A percentile compares a stretch with the other conserved stretches of the same genome.
These are phyloP conservation scores for Chaetura pelagica DNA, from an alignment of 2,113 vertebrate genomes.

Conservation along the genomic window DNA sequence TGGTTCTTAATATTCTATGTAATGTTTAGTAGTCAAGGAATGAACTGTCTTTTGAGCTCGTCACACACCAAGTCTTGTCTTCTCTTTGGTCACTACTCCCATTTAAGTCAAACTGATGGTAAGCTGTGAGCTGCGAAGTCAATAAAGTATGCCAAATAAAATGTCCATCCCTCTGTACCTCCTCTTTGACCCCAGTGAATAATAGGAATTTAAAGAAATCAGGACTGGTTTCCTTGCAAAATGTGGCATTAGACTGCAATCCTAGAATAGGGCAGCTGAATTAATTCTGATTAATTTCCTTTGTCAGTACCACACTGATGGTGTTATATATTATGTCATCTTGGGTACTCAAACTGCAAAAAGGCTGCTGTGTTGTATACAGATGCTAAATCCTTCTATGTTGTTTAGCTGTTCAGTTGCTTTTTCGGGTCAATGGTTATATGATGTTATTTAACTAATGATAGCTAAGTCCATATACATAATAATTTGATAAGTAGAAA, in stretches of 20 bases:
- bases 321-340: background rate
- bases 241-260: background rate
- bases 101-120: background rate
- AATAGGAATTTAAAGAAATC: background rate
- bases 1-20: background rate
- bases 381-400: background rate
- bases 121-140: background rate
- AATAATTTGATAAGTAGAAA: background rate
- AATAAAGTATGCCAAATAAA: background rate
- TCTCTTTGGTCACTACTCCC: background rate
- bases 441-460: background rate
- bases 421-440: background rate
- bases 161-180: background rate
- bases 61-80: background rate
- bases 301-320: background rate
- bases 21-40: background rate
- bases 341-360: background rate
- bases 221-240: background rate
- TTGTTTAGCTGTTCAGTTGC: background rate
- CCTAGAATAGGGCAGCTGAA: background rate
- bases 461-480: background rate
- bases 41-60: background rate
- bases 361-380: background rate
- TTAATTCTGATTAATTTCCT: background rate
- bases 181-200: background rate